phyloP scores from a whole-genome alignment of 2,113 vertebrate species.

The Poeciliopsis turrubarensis region DNA sequence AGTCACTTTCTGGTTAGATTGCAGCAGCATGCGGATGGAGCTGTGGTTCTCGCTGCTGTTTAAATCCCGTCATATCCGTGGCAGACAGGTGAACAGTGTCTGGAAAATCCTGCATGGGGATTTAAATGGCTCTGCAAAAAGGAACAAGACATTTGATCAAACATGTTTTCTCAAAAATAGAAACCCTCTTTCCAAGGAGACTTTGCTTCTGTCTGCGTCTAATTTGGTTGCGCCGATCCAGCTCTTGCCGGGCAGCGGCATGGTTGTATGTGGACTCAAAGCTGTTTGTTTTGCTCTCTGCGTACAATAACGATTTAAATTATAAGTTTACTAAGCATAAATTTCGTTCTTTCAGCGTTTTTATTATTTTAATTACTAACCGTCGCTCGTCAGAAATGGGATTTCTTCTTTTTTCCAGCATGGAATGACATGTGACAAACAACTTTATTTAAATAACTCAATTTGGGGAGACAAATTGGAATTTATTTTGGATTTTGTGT shows the following conservation, averaged over 20 bases:
- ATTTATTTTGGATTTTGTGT: background rate
- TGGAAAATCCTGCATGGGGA: slow-evolving; percentile 60
- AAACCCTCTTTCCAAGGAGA: slow-evolving; percentile 33
- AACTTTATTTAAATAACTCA: background rate
- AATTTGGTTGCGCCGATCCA: slow-evolving; percentile 17
- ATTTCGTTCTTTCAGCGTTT: background rate
- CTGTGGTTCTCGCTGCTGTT: slow-evolving; percentile 55
- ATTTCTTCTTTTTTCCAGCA: too few species aligned
- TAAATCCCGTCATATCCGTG: slow-evolving; percentile 56
- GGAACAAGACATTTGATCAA: slow-evolving; percentile 45
- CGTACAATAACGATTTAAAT: slow-evolving; percentile 7
- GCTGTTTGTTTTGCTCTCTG: slow-evolving; percentile 4
- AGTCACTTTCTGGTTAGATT: slow-evolving; percentile 62
- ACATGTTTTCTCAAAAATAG: slow-evolving; percentile 34
- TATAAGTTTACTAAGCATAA: background rate
- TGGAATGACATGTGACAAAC: background rate
- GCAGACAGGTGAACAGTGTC: slow-evolving; percentile 77
- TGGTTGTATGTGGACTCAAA: slow-evolving; percentile 9
- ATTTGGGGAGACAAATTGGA: background rate
- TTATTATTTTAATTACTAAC: too few species aligned
- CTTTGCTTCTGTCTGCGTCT: slow-evolving; percentile 20
- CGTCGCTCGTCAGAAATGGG: slow-evolving; percentile 9
- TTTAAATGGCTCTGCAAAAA: slow-evolving; percentile 45
- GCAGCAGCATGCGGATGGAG: slow-evolving; percentile 61
- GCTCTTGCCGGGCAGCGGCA: slow-evolving; percentile 13